Conservation (phyloP, 2,113 vertebrate genomes). For the Rafetus swinhoei region DNA sequence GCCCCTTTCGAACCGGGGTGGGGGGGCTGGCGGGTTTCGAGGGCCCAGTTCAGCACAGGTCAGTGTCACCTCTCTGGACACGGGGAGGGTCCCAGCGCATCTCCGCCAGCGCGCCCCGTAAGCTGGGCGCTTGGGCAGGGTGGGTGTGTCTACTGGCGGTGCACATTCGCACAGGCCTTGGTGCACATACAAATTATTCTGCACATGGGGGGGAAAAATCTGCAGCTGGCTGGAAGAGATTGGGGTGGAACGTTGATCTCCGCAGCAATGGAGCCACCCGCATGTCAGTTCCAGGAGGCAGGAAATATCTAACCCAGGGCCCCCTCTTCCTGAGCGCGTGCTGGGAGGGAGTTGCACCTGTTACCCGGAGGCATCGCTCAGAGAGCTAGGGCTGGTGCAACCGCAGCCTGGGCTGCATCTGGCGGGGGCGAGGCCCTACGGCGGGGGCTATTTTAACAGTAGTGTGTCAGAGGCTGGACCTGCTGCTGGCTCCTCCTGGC, state of each 20-base stretch:
- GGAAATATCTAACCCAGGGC: not conserved
- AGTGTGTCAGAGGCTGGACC: fast-evolving
- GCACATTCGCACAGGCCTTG: too few species aligned
- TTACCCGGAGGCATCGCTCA: not conserved
- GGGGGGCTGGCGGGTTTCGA: too few species aligned
- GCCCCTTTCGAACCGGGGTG: not conserved
- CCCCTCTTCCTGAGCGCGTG: not conserved
- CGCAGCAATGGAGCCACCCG: not conserved
- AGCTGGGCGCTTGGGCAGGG: too few species aligned
- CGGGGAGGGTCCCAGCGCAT: not conserved
- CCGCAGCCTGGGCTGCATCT: not conserved
- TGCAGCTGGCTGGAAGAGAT: too few species aligned
- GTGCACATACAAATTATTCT: too few species aligned
- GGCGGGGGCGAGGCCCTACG: fast-evolving
- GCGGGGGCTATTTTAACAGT: not conserved
- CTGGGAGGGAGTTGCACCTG: not conserved
- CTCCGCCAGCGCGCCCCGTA: not conserved
- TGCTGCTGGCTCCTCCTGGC: not conserved
- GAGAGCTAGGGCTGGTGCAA: not conserved
- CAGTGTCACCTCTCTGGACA: not conserved
- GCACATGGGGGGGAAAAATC: too few species aligned
- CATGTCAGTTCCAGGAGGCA: not conserved
- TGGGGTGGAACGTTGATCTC: too few species aligned
- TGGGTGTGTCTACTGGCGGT: too few species aligned
- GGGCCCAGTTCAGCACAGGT: not conserved